These are phyloP conservation scores for Boloria euphrosyne DNA, from an alignment of 2,888 invertebrate species.

Conservation along the genomic window DNA sequence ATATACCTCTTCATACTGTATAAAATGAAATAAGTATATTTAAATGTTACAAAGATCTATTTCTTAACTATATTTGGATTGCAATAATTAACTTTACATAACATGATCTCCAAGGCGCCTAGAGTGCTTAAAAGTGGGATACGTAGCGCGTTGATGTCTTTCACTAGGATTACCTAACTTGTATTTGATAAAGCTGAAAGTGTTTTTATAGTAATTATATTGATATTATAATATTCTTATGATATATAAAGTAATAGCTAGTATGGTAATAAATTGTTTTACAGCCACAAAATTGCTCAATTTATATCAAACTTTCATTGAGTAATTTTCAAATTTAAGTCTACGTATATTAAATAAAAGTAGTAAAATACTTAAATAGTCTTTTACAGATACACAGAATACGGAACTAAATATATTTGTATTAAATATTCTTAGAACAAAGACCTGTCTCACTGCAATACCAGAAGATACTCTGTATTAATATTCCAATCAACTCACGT, in stretches of 20 bases:
- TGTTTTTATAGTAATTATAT: not conserved
- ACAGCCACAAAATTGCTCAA: too few relatives aligned
- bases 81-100: conserved; percentile 25
- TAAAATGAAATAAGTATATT: not conserved
- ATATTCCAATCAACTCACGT: conserved; percentile 6
- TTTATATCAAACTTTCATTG: too few relatives aligned
- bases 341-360: too few relatives aligned
- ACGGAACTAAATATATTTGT: too few relatives aligned
- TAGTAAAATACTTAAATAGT: too few relatives aligned
- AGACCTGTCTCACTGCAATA: not conserved
- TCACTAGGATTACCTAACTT: conserved; percentile 35
- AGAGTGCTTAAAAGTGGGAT: conserved; percentile 23
- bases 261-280: too few relatives aligned
- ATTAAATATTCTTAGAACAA: too few relatives aligned
- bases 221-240: too few relatives aligned
- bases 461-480: conserved; percentile 4
- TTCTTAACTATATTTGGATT: conserved; percentile 17
- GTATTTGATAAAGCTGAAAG: not conserved
- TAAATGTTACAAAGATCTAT: conserved; percentile 5
- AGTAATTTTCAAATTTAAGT: too few relatives aligned
- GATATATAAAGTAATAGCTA: too few relatives aligned
- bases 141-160: conserved; percentile 44
- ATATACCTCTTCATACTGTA: not conserved
- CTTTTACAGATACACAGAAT: too few relatives aligned
- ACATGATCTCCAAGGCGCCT: conserved; percentile 28